phyloP scores from a whole-genome alignment of 2,797 vertebrate species.

The Masticophis lateralis region DNA sequence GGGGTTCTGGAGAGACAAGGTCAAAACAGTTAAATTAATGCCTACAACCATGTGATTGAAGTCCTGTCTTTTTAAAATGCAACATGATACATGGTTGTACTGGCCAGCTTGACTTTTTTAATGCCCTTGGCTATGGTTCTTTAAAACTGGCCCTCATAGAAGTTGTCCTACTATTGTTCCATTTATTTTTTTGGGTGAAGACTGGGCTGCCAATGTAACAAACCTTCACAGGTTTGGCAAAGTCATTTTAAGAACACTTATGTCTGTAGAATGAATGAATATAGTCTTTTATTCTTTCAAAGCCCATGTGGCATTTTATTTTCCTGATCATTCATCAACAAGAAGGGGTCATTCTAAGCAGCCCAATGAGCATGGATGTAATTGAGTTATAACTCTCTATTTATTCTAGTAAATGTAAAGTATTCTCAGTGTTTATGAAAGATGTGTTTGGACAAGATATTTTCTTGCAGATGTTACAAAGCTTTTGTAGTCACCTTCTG shows the following conservation, averaged over 20 bases:
- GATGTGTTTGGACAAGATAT: constrained; percentile 51
- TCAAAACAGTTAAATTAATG: neutral
- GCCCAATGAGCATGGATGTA: constrained; percentile 42
- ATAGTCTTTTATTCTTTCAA: constrained; percentile 40
- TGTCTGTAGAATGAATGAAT: neutral
- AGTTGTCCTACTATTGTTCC: neutral
- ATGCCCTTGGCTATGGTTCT: neutral
- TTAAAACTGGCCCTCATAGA: neutral
- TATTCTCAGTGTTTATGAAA: constrained; percentile 27
- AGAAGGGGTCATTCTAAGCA: constrained; percentile 46
- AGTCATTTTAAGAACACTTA: neutral
- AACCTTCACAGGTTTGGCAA: neutral
- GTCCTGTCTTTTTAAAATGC: neutral
- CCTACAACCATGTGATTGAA: neutral
- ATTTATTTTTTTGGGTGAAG: neutral
- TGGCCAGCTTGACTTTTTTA: neutral
- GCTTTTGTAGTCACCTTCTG: constrained; percentile 10
- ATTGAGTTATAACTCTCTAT: constrained; percentile 42
- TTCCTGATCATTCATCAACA: constrained; percentile 31
- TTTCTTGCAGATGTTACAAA: constrained; percentile 45
- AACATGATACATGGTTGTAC: neutral
- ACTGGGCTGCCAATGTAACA: neutral
- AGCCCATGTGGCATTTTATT: constrained; percentile 8
- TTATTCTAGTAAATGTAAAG: constrained; percentile 14
- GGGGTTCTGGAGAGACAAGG: neutral